Percentiles rank a stretch among this genome's conserved stretches.
Conservation (phyloP, 2,113 vertebrate genomes). For the Bettongia penicillata region DNA sequence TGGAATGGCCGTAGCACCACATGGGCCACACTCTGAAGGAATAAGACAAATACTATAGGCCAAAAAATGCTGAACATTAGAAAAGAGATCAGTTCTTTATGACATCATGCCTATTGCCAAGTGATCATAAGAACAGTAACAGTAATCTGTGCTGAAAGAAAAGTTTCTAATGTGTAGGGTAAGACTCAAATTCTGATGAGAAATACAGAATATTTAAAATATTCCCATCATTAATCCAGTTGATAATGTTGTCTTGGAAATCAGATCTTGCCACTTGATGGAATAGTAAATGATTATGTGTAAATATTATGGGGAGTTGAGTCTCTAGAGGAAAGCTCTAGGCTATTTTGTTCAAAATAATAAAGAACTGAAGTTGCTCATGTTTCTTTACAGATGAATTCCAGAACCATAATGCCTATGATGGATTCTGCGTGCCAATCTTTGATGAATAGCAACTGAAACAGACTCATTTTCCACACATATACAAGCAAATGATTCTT, state of each 20-base stretch:
- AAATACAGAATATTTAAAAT: not conserved
- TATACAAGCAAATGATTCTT: conserved; percentile 17
- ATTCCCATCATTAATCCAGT: conserved; percentile 2
- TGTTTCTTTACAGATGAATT: conserved; percentile 3
- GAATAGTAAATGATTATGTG: not conserved
- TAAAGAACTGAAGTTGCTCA: not conserved
- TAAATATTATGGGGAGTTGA: conserved; percentile 12
- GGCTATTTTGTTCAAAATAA: not conserved
- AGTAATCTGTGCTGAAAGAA: conserved; percentile 8
- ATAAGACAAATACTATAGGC: conserved; percentile 1
- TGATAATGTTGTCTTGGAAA: not conserved
- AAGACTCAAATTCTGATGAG: conserved; percentile 1
- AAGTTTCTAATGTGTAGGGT: not conserved
- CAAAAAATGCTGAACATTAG: not conserved
- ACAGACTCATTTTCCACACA: conserved; percentile 11
- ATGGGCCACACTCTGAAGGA: conserved; percentile 26
- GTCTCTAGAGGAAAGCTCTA: not conserved
- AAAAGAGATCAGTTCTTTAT: not conserved
- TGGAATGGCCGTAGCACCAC: not conserved
- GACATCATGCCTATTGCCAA: not conserved
- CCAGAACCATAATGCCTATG: not conserved
- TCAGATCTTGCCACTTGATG: conserved; percentile 1
- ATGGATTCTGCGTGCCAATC: not conserved
- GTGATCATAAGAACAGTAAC: conserved; percentile 6
- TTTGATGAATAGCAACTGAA: conserved; percentile 31